A percentile compares a stretch with the other conserved stretches of the same genome.
Conservation (phyloP, 1,140 invertebrate species). For the Mizuhopecten yessoensis region DNA sequence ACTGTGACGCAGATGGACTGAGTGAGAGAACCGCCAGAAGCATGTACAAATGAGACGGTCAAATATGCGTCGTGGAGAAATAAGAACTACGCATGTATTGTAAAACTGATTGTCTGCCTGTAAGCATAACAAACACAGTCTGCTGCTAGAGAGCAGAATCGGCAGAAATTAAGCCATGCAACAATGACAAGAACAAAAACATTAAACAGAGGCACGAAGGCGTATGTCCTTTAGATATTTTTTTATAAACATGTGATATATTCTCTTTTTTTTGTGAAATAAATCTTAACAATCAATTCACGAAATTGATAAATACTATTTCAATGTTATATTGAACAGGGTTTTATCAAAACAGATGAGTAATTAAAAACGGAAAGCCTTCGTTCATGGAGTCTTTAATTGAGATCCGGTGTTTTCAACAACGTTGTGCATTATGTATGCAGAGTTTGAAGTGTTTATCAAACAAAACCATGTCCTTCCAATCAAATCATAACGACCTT, state of each 20-base stretch:
- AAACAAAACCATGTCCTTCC: background rate
- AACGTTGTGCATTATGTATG: background rate
- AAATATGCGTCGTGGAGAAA: background rate
- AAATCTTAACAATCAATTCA: background rate
- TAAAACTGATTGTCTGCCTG: background rate
- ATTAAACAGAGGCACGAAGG: no score
- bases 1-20: background rate
- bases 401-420: background rate
- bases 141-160: background rate
- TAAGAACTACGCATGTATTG: background rate
- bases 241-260: no score
- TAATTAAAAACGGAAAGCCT: no score
- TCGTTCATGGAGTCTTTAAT: no score
- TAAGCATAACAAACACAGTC: background rate
- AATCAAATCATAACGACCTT: constrained; percentile 26
- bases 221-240: no score
- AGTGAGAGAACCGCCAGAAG: background rate
- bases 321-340: no score
- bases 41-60: background rate
- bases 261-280: no score
- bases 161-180: background rate
- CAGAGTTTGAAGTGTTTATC: constrained; percentile 5
- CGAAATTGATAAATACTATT: background rate
- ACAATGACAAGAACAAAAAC: background rate
- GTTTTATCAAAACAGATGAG: no score